Evolutionary conservation across 2,888 invertebrate genomes (phyloP), one percentile per base, ranked within the genome.

Genomic region (Spicauda simplicius): DNA sequence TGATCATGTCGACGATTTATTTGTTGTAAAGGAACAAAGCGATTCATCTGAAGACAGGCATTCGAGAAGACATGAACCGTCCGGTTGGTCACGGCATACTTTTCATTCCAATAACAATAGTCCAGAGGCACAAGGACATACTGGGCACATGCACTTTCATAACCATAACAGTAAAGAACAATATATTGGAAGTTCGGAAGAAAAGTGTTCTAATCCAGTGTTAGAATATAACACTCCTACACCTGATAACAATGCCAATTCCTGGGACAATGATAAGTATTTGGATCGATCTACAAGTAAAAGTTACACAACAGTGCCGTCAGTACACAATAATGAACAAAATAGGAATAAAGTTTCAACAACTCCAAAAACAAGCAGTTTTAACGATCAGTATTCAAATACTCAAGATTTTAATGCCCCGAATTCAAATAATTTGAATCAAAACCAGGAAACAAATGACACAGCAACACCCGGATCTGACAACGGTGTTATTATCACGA

Each of bases 201-300:
- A 54, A n/a, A 33, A 65, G 30, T 10, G 11, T 59, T 54, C 53
- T 18, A 52, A 59, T 1, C 37, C 12, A 12, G 37, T 8, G 12
- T 37, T 37, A 12, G 37, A 11, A 11, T 37, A 37, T 37, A 37
- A 37, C 37, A 11, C 37, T 12, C 11, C 37, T n/a, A 58, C 56
- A 54, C 3, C 25, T 33, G 33, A 54, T n/a, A 60, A 3, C 33
- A 7, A 33, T 8, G 33, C 37, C 16, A 50, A 37, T 61, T 50
- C 20, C n/a, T 50, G 66, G 55, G 48, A 66, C 16, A 55, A 54
- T 19, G 20, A 61, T 18, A 60, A 48, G n/a, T 25, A 55, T 19
- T 41, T 53, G 41, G 19, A 54, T n/a, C 14, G 30, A 11, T 14
- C 52, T 48, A 45, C 45, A 16, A 66, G 16, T 16, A 48, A 33